Conservation (phyloP, 1,140 invertebrate genomes). For the Drosophila bocki region DNA sequence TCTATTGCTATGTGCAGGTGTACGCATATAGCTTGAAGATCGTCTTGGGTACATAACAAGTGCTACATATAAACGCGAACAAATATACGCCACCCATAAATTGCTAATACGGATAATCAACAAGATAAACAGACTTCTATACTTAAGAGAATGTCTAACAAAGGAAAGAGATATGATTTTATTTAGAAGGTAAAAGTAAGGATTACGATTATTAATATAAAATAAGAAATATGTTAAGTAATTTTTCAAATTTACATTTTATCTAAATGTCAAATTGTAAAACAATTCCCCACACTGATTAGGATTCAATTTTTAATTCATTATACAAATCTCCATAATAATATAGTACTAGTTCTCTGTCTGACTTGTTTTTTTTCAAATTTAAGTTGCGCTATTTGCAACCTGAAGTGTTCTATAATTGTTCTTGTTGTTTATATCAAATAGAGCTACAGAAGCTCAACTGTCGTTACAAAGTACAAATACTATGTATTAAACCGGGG, state of each 20-base stretch:
- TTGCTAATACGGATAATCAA: constrained; percentile 11
- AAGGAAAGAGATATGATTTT: no score
- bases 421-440: not conserved
- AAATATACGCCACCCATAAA: constrained; percentile 7
- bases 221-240: no score
- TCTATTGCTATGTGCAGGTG: constrained; percentile 10
- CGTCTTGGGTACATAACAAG: constrained; percentile 7
- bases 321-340: not conserved
- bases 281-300: not conserved
- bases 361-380: not conserved
- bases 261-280: not conserved
- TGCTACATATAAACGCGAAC: not conserved
- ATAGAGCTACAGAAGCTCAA: not conserved
- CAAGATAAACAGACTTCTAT: not conserved
- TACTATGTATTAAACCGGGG: not conserved
- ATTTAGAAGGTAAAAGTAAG: no score
- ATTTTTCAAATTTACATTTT: not conserved
- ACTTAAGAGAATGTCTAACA: not conserved
- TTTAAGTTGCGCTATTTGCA: not conserved
- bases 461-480: constrained; percentile 1
- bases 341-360: not conserved
- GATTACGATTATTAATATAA: no score
- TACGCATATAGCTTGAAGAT: constrained; percentile 2
- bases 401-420: not conserved
- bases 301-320: not conserved